Evolutionary conservation across 2,888 invertebrate genomes (phyloP).

Genomic region (Drosophila siamana): DNA sequence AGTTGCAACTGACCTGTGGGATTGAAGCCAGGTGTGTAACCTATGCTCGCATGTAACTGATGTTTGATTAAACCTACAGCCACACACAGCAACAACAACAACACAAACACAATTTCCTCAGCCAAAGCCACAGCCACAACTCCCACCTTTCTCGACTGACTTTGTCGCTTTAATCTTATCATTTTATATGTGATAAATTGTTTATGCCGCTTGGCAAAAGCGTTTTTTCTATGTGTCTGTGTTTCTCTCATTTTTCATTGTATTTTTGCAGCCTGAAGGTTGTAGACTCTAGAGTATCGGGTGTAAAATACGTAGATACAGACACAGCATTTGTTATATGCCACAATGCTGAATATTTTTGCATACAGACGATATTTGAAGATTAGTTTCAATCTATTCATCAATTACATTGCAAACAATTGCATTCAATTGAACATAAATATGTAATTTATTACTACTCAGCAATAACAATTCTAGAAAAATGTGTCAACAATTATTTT

Average conservation of each 20-base stretch:
- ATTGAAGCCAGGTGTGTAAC: conserved; percentile 13
- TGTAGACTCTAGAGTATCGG: background rate
- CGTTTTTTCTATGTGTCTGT: conserved; percentile 8
- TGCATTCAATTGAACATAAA: too few relatives aligned
- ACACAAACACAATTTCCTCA: conserved; percentile 7
- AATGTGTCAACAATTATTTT: too few relatives aligned
- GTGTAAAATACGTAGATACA: conserved; percentile 9
- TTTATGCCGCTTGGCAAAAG: conserved; percentile 36
- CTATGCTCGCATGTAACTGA: conserved; percentile 8
- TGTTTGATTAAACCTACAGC: conserved; percentile 22
- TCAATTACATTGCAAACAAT: too few relatives aligned
- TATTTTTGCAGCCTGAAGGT: conserved; percentile 3
- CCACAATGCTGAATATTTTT: background rate
- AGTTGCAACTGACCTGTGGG: conserved; percentile 13
- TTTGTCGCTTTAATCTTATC: conserved; percentile 51
- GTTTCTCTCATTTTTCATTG: conserved; percentile 11
- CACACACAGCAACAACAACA: background rate
- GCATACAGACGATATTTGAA: background rate
- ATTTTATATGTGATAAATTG: conserved; percentile 55
- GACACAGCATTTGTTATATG: background rate
- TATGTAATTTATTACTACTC: too few relatives aligned
- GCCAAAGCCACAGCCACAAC: background rate
- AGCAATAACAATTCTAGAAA: too few relatives aligned
- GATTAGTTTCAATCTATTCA: too few relatives aligned
- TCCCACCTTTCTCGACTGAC: conserved; percentile 10